phyloP scores from a whole-genome alignment of 2,888 invertebrate species.

The Xanthia togata region DNA sequence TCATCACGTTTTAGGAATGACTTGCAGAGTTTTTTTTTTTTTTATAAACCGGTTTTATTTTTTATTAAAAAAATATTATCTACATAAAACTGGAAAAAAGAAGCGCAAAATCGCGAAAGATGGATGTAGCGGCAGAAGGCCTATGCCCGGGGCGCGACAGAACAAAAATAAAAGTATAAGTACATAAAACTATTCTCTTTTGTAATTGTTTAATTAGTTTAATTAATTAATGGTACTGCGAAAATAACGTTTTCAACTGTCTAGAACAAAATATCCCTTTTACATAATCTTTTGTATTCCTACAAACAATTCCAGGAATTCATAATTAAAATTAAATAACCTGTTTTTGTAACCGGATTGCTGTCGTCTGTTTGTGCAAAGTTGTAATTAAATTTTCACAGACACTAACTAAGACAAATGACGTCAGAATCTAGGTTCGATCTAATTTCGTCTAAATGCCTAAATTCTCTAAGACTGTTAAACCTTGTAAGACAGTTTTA shows the following conservation, averaged over 20 bases:
- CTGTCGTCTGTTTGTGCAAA: conserved; percentile 28
- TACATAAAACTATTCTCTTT: not conserved
- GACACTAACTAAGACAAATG: conserved; percentile 73
- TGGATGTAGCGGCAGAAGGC: not conserved
- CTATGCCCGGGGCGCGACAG: fast-evolving
- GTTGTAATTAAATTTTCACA: conserved; percentile 60
- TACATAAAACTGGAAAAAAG: not conserved
- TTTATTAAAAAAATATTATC: not conserved
- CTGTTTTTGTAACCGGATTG: conserved; percentile 28
- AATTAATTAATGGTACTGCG: not conserved
- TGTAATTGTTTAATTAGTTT: not conserved
- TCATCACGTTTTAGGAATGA: conserved; percentile 26
- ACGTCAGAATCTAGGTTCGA: conserved; percentile 65
- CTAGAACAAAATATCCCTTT: not conserved
- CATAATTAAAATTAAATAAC: conserved; percentile 30
- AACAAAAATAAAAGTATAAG: not conserved
- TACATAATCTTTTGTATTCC: not conserved
- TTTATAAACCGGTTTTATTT: not conserved
- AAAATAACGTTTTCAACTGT: not conserved
- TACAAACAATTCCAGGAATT: not conserved
- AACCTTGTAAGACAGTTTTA: conserved; percentile 1
- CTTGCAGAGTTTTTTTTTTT: conserved; percentile 2
- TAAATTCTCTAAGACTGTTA: conserved; percentile 11
- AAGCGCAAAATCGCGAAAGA: not conserved
- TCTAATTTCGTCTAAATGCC: conserved; percentile 65